Evolutionary conservation across 2,113 vertebrate species (phyloP).

Genomic region (Dissostichus mawsoni): DNA sequence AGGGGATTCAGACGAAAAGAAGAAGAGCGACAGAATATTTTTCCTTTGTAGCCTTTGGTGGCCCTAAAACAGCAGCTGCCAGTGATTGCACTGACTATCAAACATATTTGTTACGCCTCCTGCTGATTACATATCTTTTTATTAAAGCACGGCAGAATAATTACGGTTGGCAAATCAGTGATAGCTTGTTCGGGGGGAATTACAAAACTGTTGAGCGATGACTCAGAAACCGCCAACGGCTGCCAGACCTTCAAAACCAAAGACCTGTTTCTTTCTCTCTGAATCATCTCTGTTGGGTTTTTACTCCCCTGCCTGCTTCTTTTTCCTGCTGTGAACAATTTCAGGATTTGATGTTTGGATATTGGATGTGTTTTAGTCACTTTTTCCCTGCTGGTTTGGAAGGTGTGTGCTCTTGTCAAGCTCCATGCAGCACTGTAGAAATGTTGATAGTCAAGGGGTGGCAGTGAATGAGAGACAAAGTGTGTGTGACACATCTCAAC

Average conservation of each 20-base stretch:
- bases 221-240: constrained; percentile 37
- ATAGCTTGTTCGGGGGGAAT: neutral
- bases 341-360: constrained; percentile 37
- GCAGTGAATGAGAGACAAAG: neutral
- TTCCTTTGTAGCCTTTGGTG: neutral
- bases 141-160: constrained; percentile 33
- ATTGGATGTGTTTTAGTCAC: neutral
- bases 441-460: constrained; percentile 5
- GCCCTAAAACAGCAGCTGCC: constrained; percentile 16
- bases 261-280: constrained; percentile 31
- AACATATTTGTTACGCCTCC: constrained; percentile 25
- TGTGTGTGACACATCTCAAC: neutral
- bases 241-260: constrained; percentile 38
- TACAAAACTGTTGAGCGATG: constrained; percentile 30
- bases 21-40: neutral
- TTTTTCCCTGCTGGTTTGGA: neutral
- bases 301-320: constrained; percentile 9
- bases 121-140: constrained; percentile 44
- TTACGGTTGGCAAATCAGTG: constrained; percentile 21
- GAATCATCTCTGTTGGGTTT: constrained; percentile 56
- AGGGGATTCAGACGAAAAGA: neutral
- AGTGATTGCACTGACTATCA: constrained; percentile 26
- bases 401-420: neutral
- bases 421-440: neutral
- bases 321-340: constrained; percentile 11